Base-by-base conservation (phyloP, 2,888 invertebrate genomes). In the Lymantria monacha region DNA sequence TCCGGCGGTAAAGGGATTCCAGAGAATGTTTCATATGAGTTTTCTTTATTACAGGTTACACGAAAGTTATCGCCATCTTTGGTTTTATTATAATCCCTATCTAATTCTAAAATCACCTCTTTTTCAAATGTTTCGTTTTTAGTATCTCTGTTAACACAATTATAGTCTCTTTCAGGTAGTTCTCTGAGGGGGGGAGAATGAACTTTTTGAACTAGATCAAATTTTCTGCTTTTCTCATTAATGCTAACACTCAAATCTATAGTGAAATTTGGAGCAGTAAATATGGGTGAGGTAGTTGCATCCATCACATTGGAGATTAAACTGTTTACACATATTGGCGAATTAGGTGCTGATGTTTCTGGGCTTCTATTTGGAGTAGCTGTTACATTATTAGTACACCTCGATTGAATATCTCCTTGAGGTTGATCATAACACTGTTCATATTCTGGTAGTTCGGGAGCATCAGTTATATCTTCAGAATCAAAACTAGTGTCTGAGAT, bases 131-230 rank as follows among this genome's bases (percentile, higher is more conserved):
- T 44, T 3, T 72, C 40, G 53, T 77, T 65, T 53, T 65, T 48
- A 12, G 57, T 57, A 36, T 53, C 47, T 45, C 43, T 59, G 7
- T 44, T 68, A 1, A 48, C 49, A 36, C 75, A 76, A 48, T 82
- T 71, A 57, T 75, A 83, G 58, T 88, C 89, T 54, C 86, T 70
- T 58, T 87, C 89, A 1, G 90, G 89, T 42, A 85, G 47, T 51
- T 88, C 88, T 44, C 69, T 63, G 5, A 70, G 59, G 15, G 59
- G 61, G 2, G 69, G 51, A 14, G 56, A 48, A 12, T 46, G 56
- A 11, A 8, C 12, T 48, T 58, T 58, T 9, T 61, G 55, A 8
- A 36, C 53, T 48, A 42, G 63, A 30, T 74, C 72, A n/a, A 64
- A 48, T 51, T 67, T 71, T 54, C 61, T 76, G 30, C 61, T 65